These are phyloP conservation scores for Sarcophilus harrisii DNA, from an alignment of 2,797 vertebrate genomes.

Conservation along the genomic window DNA sequence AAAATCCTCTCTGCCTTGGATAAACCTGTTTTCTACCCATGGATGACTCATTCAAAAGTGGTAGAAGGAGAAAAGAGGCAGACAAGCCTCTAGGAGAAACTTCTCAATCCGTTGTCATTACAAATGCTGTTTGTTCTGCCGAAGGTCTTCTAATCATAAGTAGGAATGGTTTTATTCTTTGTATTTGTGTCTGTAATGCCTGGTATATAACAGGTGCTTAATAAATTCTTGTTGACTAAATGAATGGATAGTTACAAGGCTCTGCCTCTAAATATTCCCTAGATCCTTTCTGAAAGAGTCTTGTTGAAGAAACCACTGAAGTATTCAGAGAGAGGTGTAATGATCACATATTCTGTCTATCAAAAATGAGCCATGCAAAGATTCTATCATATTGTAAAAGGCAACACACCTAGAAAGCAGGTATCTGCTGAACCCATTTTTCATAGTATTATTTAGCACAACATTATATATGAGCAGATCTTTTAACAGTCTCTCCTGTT, in stretches of 20 bases:
- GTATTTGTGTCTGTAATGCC: background rate
- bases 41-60: background rate
- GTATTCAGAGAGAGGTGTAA: background rate
- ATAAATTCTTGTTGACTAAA: background rate
- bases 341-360: background rate
- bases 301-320: background rate
- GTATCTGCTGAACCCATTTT: background rate
- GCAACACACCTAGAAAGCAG: background rate
- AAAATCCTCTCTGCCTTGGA: background rate
- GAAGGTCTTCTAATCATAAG: background rate
- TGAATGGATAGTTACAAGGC: background rate
- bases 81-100: background rate
- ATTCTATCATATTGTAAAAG: constrained; percentile 9
- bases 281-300: background rate
- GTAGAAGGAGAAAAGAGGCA: background rate
- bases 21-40: constrained; percentile 2
- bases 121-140: background rate
- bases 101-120: background rate
- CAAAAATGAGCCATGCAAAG: background rate
- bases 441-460: background rate
- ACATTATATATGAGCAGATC: background rate
- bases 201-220: background rate
- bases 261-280: background rate
- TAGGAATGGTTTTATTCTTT: background rate
- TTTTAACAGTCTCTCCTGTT: background rate